Base-by-base conservation (phyloP, 2,888 invertebrate species). In the Calameuta pallipes region DNA sequence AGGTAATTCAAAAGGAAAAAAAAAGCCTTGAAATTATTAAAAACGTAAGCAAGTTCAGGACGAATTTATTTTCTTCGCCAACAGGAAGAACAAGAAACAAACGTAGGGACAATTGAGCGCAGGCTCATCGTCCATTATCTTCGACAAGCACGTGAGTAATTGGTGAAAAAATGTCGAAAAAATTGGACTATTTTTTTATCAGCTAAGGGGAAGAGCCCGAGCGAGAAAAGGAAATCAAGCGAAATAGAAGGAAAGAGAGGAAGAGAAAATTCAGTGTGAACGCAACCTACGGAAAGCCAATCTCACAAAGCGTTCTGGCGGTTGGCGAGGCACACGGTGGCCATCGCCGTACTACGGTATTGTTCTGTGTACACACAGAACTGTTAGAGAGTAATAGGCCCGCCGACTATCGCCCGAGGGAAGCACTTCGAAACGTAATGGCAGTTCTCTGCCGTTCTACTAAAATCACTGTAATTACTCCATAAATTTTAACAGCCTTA, bases 391-490 rank as follows among this genome's bases (percentile, higher is more conserved):
- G 71, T 31, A 71, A 71, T 71, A 33, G 71, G 31, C 31, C 71
- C 9, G 30, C 70, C 23, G 71, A 33, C 13, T 34, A 71, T 71
- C 71, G 71, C 71, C 71, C 33, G 31, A 31, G 71, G 71, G 71
- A 34, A 31, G 13, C 71, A 71, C 71, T 71, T 71, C 31, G 71
- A 34, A 71, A 31, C 12, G 68, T 77, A 77, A 77, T 77, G 74
- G 74, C 74, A 75, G 77, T 74, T 68, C 77, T 77, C 69, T 35
- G 74, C 30, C 37, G 30, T 74, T 74, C 68, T 34, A 56, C 74
- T 70, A n/a, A 36, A 77, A 77, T 77, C 77, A 77, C 69, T 75
- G 77, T 77, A 77, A 77, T 77, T 77, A 77, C 75, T 69, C 69
- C 74, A 77, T 77, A 77, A 77, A 77, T 77, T 77, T 77, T 77